Percentiles rank a stretch among this genome's conserved stretches.
Conservation (phyloP, 2,113 vertebrate species). For the Trochalopteron elliotii region DNA sequence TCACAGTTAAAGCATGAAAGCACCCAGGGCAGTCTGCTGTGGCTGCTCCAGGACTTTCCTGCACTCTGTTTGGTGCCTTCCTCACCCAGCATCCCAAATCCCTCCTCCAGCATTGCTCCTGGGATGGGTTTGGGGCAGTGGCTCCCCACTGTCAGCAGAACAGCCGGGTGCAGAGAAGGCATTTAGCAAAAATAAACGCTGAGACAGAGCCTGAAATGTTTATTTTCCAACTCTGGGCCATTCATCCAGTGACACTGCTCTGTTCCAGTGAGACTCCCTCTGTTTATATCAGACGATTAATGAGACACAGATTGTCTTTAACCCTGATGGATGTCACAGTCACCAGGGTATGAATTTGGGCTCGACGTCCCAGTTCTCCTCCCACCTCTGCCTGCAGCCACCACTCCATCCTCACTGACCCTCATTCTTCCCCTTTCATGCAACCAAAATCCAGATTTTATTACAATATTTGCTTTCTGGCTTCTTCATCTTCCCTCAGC, state of each 20-base stretch:
- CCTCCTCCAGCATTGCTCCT: background rate
- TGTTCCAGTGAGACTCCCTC: background rate
- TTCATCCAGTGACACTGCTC: slow-evolving; percentile 17
- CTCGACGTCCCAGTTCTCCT: background rate
- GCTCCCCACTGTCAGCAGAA: background rate
- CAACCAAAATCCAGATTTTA: background rate
- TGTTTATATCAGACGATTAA: slow-evolving; percentile 51
- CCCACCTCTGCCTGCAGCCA: background rate
- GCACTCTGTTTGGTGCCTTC: rapidly evolving
- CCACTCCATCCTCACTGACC: background rate
- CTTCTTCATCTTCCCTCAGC: background rate
- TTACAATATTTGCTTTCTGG: background rate
- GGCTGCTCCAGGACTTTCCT: background rate
- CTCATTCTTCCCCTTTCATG: background rate
- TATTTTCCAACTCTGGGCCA: slow-evolving; percentile 52
- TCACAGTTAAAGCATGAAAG: rapidly evolving
- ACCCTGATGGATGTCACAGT: background rate
- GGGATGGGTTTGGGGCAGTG: background rate
- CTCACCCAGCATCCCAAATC: rapidly evolving
- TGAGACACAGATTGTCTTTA: slow-evolving; percentile 29
- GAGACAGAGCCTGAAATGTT: slow-evolving; percentile 41
- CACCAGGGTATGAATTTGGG: background rate
- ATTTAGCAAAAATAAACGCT: slow-evolving; percentile 42
- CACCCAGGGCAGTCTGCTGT: rapidly evolving
- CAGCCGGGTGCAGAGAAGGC: background rate